phyloP scores from a whole-genome alignment of 2,888 invertebrate genomes.

The Megaustenia siamemsis region DNA sequence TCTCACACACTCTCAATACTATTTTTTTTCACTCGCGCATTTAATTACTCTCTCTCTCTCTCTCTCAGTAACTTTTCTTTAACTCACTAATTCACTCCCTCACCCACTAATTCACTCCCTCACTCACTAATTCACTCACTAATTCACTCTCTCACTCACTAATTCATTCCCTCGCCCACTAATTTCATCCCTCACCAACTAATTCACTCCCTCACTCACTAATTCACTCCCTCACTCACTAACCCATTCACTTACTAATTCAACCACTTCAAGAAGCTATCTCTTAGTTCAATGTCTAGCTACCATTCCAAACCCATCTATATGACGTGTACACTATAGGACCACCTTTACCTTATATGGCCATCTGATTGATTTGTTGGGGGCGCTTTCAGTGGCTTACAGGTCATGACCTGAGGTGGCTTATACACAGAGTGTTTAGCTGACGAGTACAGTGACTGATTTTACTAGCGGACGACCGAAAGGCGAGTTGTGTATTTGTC shows the following conservation, averaged over 20 bases:
- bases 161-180: too few species aligned
- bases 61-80: too few species aligned
- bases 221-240: too few species aligned
- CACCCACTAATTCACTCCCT: too few species aligned
- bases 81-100: too few species aligned
- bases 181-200: too few species aligned
- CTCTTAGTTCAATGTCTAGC: background rate
- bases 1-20: background rate
- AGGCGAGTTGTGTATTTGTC: slow-evolving; percentile 67
- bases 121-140: too few species aligned
- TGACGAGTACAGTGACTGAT: slow-evolving; percentile 64
- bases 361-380: too few species aligned
- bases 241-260: background rate
- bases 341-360: background rate
- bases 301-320: background rate
- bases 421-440: slow-evolving; percentile 79
- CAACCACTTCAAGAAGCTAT: background rate
- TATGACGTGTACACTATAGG: background rate
- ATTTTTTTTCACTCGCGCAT: background rate
- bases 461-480: slow-evolving; percentile 58
- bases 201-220: background rate
- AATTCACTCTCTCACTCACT: too few species aligned
- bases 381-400: slow-evolving; percentile 77
- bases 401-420: slow-evolving; percentile 82
- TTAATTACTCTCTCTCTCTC: too few species aligned